Conservation (phyloP, 2,888 invertebrate genomes). For the Drosophila falleni region DNA sequence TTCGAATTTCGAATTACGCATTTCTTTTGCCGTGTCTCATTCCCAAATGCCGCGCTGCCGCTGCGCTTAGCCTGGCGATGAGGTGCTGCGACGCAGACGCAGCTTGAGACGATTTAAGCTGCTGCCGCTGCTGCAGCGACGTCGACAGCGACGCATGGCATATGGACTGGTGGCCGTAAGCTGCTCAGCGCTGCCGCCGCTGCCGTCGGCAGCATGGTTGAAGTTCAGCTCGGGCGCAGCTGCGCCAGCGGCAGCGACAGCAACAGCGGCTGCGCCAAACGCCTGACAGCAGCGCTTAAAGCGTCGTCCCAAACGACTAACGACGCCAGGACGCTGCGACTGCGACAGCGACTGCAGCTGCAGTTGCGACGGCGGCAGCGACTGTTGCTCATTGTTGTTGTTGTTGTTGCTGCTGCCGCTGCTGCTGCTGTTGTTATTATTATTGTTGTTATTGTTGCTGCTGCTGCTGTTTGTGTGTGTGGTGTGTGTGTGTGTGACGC, state of each 20-base stretch:
- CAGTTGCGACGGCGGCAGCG: constrained; percentile 15
- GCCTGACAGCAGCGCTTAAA: constrained; percentile 74
- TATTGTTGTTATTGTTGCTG: constrained; percentile 11
- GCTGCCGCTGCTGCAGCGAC: constrained; percentile 65
- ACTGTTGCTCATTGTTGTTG: constrained; percentile 3
- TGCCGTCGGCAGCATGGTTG: constrained; percentile 10
- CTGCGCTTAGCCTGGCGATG: constrained; percentile 66
- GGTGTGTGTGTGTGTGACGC: constrained; percentile 32
- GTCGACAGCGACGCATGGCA: constrained; percentile 59
- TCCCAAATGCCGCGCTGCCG: neutral
- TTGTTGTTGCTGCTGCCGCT: constrained; percentile 15
- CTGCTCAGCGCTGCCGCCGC: constrained; percentile 64
- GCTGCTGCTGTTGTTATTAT: constrained; percentile 7
- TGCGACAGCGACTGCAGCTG: constrained; percentile 15
- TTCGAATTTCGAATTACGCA: constrained; percentile 16
- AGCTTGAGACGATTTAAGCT: constrained; percentile 64
- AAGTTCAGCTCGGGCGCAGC: constrained; percentile 31
- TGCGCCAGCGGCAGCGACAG: constrained; percentile 14
- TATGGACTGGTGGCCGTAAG: constrained; percentile 61
- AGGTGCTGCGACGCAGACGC: constrained; percentile 69
- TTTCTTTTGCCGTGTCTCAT: neutral
- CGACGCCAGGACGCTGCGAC: constrained; percentile 37
- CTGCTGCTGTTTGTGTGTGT: constrained; percentile 39
- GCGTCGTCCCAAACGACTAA: constrained; percentile 76
- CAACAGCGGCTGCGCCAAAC: constrained; percentile 38